phyloP scores from a whole-genome alignment of 2,888 invertebrate genomes.

The Ochropleura plecta region DNA sequence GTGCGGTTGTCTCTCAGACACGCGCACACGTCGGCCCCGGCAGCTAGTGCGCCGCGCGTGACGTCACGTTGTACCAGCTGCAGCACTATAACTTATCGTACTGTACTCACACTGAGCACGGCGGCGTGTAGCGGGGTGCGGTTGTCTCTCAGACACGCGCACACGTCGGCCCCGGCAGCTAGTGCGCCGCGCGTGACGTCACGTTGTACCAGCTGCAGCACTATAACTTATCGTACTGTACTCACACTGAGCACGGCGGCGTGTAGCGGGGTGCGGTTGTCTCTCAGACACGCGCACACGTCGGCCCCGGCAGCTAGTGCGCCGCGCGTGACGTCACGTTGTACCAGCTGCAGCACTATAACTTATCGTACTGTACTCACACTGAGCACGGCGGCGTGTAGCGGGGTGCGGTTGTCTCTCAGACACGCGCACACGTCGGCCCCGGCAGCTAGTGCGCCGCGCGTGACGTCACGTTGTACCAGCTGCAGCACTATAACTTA shows the following conservation, averaged over 20 bases:
- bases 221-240: constrained; percentile 70
- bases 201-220: constrained; percentile 92
- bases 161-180: constrained; percentile 54
- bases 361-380: constrained; percentile 88
- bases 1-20: constrained; percentile 11
- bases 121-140: constrained; percentile 87
- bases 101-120: constrained; percentile 72
- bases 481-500: constrained; percentile 92
- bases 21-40: constrained; percentile 56
- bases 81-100: constrained; percentile 68
- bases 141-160: constrained; percentile 5
- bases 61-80: constrained; percentile 76
- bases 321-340: constrained; percentile 91
- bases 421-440: constrained; percentile 1
- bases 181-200: constrained; percentile 77
- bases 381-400: constrained; percentile 44
- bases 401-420: constrained; percentile 27
- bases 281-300: neutral
- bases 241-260: constrained; percentile 87
- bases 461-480: constrained; percentile 94
- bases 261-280: constrained; percentile 31
- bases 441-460: constrained; percentile 90
- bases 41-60: constrained; percentile 87
- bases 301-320: constrained; percentile 90
- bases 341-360: constrained; percentile 93